Base-by-base conservation (phyloP, 2,888 invertebrate genomes). In the Aporophyla nigra region DNA sequence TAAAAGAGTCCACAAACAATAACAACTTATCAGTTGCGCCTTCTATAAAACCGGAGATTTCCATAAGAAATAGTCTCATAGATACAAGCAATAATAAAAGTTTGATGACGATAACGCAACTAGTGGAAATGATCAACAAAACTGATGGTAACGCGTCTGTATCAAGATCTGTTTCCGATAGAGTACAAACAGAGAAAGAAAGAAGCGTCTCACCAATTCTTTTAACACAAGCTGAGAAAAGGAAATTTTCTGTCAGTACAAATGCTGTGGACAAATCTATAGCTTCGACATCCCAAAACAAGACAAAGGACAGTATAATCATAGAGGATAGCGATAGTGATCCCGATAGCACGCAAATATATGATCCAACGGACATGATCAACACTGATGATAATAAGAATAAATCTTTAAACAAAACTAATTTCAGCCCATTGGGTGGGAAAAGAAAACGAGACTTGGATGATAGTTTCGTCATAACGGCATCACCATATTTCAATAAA, bases 81-180 rank as follows among this genome's bases (percentile, higher is more conserved):
- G 88, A 93, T 56, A 92, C 89, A 56, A 93, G 86, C 19, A 65
- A 73, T 43, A 89, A 93, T 75, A 94, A 94, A 90, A 96, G 95
- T 79, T 92, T 96, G 93, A 93, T 96, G 59, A 94, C 96, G 5
- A 93, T 96, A 72, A 96, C 97, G 19, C 96, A 97, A 89, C 90
- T 96, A 43, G 94, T 96, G 46, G 93, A 96, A 80, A 93, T 96
- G 90, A 95, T 97, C 7, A 96, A 96, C 84, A 94, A 92, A 89
- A 89, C 91, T 21, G 88, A 90, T 62, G 82, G 87, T 46, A 87
- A 89, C 40, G 85, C 83, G 53, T 88, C 90, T 33, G 46, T 78
- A 3, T 71, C 77, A 24, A 80, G 81, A 63, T 61, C 78, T 0
- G 21, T 69, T 65, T 40, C 72, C n/a, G 77, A 69, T 51, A 66